Base-by-base conservation (phyloP, 2,888 invertebrate genomes). In the Bhutanitis thaidina region DNA sequence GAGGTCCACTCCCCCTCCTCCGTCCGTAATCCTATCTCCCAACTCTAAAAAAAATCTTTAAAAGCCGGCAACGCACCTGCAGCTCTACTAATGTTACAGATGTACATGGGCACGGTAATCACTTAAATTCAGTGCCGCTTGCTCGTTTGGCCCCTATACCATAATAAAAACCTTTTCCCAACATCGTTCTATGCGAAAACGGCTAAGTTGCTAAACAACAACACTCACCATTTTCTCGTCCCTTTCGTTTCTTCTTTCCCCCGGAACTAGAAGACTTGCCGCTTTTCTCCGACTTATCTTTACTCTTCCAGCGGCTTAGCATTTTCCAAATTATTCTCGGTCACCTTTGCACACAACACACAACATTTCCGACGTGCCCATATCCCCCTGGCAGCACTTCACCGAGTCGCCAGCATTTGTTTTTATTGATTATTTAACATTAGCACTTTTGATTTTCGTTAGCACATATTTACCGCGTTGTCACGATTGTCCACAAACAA, bases 251-350 rank as follows among this genome's bases (percentile, higher is more conserved):
- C 89, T 95, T 96, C 87, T 96, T 96, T 52, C 93, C 92, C 52
- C 92, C 91, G 40, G 90, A 86, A 55, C 71, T 75, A 7, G 85
- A 79, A 35, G 82, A 83, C 68, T 92, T 92, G 56, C 90, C 86
- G 67, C 91, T 91, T 83, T 94, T 94, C 71, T 94, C 92, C 60
- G 93, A 90, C 83, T 95, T 95, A 82, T 95, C 95, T 91, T 95
- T 95, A 77, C 94, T 95, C 80, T 95, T 95, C 95, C 95, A 95
- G 71, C 95, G 94, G 71, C 94, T 95, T 80, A 95, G 90, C 95
- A 95, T 95, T 78, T 80, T 69, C 40, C 27, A 7, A 13, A 12
- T 4, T 34, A 7, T 34, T 30, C 9, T 37, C 27, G 40, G 30
- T 45, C 30, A 14, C 16, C 25, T 10, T 13, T 41, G 10, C 9